Conservation (phyloP, 2,113 vertebrate genomes). For the Garra rufa region DNA sequence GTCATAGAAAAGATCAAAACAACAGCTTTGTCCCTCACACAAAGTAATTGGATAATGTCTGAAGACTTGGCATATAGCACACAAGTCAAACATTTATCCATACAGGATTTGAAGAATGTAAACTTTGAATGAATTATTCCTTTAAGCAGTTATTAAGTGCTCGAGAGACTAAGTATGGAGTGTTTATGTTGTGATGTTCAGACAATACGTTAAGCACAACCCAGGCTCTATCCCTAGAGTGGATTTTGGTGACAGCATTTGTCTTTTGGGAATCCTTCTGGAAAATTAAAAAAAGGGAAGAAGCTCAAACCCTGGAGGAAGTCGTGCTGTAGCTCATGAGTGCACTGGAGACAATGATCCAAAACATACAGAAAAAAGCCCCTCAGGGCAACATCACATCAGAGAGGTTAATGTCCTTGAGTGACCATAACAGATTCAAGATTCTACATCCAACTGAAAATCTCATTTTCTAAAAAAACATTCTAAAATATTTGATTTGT, state of each 20-base stretch:
- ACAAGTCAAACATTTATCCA: not conserved
- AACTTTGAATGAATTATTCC: too few relatives aligned
- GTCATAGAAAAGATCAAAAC: too few relatives aligned
- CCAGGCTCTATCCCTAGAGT: not conserved
- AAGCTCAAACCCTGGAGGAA: not conserved
- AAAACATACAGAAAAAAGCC: slow-evolving; percentile 2
- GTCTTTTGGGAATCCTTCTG: slow-evolving; percentile 2
- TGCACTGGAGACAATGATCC: not conserved
- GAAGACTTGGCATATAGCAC: not conserved
- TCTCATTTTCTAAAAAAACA: not conserved
- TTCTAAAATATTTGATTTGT: not conserved
- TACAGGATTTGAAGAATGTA: too few relatives aligned
- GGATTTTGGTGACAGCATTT: not conserved
- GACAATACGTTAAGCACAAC: not conserved
- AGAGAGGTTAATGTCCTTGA: slow-evolving; percentile 15
- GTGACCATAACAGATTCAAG: not conserved
- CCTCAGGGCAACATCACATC: not conserved
- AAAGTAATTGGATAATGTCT: not conserved
- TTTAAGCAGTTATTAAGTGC: too few relatives aligned
- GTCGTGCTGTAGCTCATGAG: not conserved
- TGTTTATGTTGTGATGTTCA: not conserved
- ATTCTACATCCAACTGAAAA: not conserved
- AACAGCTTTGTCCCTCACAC: not conserved
- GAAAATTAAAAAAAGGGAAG: not conserved
- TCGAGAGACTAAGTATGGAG: too few relatives aligned